Percentiles rank a stretch among this genome's conserved stretches.
Conservation (phyloP, 2,888 invertebrate species). For the Ophion ventricosus region DNA sequence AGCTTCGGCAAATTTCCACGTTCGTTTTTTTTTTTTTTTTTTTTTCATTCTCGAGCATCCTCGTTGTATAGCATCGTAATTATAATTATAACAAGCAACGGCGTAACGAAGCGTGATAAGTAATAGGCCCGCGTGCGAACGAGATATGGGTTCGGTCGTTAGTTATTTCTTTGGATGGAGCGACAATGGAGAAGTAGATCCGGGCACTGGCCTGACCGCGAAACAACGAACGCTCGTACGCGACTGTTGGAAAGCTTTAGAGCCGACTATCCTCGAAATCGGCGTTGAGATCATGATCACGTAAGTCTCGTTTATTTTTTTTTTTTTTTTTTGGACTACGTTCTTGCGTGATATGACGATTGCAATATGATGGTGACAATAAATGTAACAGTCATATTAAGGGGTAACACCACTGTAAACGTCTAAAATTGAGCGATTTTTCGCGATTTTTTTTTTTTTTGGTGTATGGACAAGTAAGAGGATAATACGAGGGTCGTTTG, state of each 20-base stretch:
- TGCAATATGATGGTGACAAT: no score
- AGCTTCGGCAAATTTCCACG: background rate
- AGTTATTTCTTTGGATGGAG: conserved; percentile 59
- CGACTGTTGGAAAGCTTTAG: conserved; percentile 80
- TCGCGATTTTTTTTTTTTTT: no score
- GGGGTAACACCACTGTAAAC: no score
- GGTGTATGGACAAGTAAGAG: no score
- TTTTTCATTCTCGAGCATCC: background rate
- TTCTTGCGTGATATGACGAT: background rate
- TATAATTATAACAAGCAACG: background rate
- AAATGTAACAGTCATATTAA: no score
- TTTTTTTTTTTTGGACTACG: background rate
- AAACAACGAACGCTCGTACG: conserved; percentile 79
- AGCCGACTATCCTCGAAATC: conserved; percentile 77
- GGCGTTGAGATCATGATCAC: conserved; percentile 81
- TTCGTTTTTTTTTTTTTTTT: no score
- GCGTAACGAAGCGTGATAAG: background rate
- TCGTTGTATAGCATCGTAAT: background rate
- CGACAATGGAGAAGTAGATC: conserved; percentile 70
- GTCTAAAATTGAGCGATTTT: no score
- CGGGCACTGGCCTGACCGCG: conserved; percentile 79
- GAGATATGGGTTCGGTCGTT: conserved; percentile 58
- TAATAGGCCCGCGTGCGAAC: background rate
- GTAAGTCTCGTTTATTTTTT: conserved; percentile 74
- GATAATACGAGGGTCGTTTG: no score